Conservation (phyloP, 2,113 vertebrate species). For the Parotia lawesii region DNA sequence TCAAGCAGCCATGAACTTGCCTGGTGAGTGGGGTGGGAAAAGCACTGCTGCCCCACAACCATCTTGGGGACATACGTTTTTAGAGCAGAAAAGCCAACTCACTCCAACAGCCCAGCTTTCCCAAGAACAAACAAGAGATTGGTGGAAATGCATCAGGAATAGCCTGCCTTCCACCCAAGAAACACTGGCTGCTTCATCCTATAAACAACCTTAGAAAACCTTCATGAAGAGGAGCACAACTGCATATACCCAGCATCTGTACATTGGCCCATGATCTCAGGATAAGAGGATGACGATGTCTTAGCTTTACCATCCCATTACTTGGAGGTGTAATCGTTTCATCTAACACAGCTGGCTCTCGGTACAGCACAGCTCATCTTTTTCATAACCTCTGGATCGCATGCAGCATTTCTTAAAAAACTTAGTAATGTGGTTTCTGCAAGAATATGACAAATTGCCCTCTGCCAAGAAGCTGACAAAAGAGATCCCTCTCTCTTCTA, state of each 20-base stretch:
- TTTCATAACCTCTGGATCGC: conserved; percentile 1
- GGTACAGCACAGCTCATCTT: background rate
- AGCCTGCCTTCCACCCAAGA: background rate
- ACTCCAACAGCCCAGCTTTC: background rate
- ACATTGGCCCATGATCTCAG: background rate
- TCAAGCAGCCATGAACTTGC: background rate
- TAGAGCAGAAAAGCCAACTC: background rate
- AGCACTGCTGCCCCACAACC: background rate
- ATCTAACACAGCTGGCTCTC: background rate
- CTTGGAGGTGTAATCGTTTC: background rate
- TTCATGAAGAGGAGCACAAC: background rate
- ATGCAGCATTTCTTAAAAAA: conserved; percentile 38
- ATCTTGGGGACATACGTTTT: background rate
- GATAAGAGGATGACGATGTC: background rate
- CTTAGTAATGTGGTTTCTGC: conserved; percentile 1
- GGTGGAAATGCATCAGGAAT: background rate
- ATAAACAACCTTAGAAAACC: background rate
- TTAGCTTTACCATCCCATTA: background rate
- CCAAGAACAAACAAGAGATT: background rate
- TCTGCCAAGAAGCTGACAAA: conserved; percentile 33
- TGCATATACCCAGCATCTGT: background rate
- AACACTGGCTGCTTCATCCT: background rate
- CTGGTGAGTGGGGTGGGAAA: fast-evolving
- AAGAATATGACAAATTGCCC: conserved; percentile 42
- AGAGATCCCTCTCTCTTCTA: conserved; percentile 24